phyloP scores from a whole-genome alignment of 2,888 invertebrate species.

The Epirrhoe alternata region DNA sequence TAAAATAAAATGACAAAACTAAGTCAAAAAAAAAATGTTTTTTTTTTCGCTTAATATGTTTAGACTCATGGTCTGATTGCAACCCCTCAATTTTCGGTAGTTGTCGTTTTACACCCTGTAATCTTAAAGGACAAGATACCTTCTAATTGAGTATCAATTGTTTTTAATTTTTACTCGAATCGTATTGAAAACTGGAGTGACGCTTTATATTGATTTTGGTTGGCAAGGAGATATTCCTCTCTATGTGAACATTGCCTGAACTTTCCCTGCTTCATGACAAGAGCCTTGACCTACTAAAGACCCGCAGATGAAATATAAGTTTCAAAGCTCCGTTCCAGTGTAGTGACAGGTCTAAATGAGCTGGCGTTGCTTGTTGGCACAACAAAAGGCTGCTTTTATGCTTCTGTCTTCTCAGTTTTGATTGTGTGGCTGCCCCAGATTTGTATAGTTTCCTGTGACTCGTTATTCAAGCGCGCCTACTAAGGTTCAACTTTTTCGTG shows the following conservation, averaged over 20 bases:
- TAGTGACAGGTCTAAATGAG: slow-evolving; percentile 36
- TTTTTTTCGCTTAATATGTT: too few species aligned
- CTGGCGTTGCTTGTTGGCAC: slow-evolving; percentile 28
- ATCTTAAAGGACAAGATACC: neutral
- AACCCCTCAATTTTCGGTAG: too few species aligned
- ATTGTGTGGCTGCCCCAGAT: slow-evolving; percentile 21
- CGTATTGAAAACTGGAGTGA: neutral
- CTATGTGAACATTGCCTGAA: slow-evolving; percentile 9
- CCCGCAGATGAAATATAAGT: slow-evolving; percentile 31
- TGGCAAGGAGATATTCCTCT: slow-evolving; percentile 9
- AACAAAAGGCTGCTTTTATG: slow-evolving; percentile 29
- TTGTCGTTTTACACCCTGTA: too few species aligned
- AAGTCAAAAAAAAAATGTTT: too few species aligned
- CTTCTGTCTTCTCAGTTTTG: slow-evolving; percentile 32
- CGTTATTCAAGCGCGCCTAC: too few species aligned
- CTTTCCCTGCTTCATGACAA: slow-evolving; percentile 14
- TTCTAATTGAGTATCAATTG: neutral
- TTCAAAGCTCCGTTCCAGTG: slow-evolving; percentile 13
- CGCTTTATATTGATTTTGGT: neutral
- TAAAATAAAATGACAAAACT: too few species aligned
- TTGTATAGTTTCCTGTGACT: slow-evolving; percentile 24
- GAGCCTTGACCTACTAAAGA: slow-evolving; percentile 42
- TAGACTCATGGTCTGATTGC: too few species aligned
- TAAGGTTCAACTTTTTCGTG: too few species aligned
- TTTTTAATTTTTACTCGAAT: neutral